Evolutionary conservation across 2,888 invertebrate species (phyloP).

Genomic region (Mythimna ferrago): DNA sequence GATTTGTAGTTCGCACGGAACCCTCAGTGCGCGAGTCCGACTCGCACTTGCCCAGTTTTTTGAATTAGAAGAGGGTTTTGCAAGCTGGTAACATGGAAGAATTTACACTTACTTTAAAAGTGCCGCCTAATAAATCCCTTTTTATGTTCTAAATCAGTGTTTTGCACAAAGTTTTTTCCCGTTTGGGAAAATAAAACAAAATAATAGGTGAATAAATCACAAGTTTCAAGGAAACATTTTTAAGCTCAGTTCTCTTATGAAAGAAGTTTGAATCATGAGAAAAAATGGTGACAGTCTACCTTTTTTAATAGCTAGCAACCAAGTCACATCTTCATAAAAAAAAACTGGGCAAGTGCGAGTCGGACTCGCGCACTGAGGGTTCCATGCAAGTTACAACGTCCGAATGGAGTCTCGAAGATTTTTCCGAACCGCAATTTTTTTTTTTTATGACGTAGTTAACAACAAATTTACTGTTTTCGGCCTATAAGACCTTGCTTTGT

Average conservation of each 20-base stretch:
- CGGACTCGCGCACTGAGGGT: too few species aligned
- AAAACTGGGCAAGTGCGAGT: too few species aligned
- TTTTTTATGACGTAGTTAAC: too few species aligned
- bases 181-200: conserved; percentile 35
- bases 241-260: conserved; percentile 5
- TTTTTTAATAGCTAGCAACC: background rate
- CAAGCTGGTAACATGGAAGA: background rate
- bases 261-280: background rate
- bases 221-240: conserved; percentile 19
- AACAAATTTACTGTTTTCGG: too few species aligned
- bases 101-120: conserved; percentile 18
- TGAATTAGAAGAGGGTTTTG: background rate
- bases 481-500: too few species aligned
- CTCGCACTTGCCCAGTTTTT: background rate
- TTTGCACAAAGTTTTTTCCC: conserved; percentile 11
- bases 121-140: conserved; percentile 31
- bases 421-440: too few species aligned
- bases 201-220: conserved; percentile 23
- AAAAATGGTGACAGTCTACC: background rate
- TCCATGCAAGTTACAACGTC: too few species aligned
- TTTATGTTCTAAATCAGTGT: conserved; percentile 24
- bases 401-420: too few species aligned
- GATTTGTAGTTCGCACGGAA: too few species aligned
- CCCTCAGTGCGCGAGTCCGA: too few species aligned
- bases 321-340: background rate